Percentiles rank a stretch among this genome's conserved stretches.
phyloP scores from a whole-genome alignment of 2,888 invertebrate genomes.

The Silvanus unidentatus region DNA sequence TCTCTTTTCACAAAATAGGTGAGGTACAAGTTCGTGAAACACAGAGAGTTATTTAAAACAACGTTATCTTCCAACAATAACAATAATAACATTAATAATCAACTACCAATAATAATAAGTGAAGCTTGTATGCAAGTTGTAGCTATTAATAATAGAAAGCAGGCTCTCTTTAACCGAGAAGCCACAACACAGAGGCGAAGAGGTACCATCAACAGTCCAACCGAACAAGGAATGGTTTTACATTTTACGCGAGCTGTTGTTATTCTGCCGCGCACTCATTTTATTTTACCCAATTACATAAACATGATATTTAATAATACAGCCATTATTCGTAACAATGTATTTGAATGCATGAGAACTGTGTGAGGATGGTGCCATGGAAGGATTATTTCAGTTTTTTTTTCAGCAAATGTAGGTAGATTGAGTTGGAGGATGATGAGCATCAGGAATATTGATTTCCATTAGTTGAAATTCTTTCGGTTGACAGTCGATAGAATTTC shows the following conservation, averaged over 20 bases:
- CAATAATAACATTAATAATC: constrained; percentile 17
- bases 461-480: constrained; percentile 8
- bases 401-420: too few species aligned
- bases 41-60: constrained; percentile 5
- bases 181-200: background rate
- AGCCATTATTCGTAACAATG: constrained; percentile 23
- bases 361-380: background rate
- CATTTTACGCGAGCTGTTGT: constrained; percentile 19
- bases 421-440: background rate
- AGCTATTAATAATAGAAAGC: constrained; percentile 21
- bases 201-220: constrained; percentile 5
- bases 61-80: constrained; percentile 15
- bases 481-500: constrained; percentile 30
- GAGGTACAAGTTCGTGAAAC: too few species aligned
- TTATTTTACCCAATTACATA: constrained; percentile 27
- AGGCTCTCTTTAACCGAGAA: constrained; percentile 15
- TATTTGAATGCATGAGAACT: constrained; percentile 24
- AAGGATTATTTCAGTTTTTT: background rate
- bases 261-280: constrained; percentile 21
- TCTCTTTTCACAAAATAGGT: too few species aligned
- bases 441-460: background rate
- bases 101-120: constrained; percentile 17
- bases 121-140: constrained; percentile 17
- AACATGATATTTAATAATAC: constrained; percentile 27
- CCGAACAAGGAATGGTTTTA: constrained; percentile 3